Evolutionary conservation across 2,888 invertebrate genomes (phyloP).

Genomic region (Lamellibrachia columna): DNA sequence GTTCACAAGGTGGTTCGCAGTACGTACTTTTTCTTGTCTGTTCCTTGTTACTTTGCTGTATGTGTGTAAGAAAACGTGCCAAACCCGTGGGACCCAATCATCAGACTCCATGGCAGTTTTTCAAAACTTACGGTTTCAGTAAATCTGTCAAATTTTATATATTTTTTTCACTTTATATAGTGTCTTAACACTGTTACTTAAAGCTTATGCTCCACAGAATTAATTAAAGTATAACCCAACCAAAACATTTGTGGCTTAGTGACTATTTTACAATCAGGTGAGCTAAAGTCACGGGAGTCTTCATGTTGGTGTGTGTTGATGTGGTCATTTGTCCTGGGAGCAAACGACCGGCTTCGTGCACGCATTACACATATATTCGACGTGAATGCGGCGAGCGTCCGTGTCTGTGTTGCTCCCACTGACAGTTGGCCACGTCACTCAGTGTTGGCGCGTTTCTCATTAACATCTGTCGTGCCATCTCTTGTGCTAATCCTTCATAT

Average conservation of each 20-base stretch:
- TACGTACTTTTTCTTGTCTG: constrained; percentile 29
- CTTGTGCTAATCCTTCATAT: background rate
- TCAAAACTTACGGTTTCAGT: background rate
- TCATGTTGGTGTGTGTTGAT: background rate
- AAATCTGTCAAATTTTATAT: background rate
- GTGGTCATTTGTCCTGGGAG: background rate
- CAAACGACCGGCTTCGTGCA: background rate
- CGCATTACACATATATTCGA: background rate
- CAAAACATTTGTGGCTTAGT: background rate
- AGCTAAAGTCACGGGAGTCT: background rate
- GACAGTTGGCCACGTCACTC: background rate
- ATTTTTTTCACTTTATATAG: background rate
- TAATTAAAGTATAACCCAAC: background rate
- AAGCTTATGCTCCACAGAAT: background rate
- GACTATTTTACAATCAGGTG: background rate
- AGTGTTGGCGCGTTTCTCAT: constrained; percentile 7
- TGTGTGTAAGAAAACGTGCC: constrained; percentile 14
- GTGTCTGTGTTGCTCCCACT: background rate
- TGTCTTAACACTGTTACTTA: background rate
- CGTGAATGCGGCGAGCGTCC: background rate
- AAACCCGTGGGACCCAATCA: background rate
- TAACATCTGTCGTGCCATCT: constrained; percentile 1
- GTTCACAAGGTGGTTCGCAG: constrained; percentile 26
- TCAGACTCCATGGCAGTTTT: background rate
- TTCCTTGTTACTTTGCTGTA: background rate